Conservation (phyloP, 2,797 vertebrate genomes). For the Schizothorax lantsangensis region DNA sequence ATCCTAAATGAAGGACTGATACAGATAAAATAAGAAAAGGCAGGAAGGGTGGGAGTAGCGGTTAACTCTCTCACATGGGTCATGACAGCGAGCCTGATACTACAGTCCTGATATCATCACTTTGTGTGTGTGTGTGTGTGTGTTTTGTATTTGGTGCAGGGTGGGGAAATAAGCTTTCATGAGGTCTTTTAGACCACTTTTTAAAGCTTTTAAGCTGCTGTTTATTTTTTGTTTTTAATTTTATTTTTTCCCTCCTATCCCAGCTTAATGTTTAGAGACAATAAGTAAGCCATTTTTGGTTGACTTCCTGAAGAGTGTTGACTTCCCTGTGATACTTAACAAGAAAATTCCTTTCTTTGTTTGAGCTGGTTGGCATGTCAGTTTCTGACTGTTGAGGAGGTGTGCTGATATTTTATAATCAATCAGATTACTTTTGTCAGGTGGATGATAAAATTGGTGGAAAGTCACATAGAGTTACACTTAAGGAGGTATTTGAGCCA, state of each 20-base stretch:
- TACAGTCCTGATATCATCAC: slow-evolving; percentile 18
- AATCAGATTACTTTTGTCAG: background rate
- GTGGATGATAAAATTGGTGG: background rate
- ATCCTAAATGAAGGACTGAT: slow-evolving; percentile 1
- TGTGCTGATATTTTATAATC: too few species aligned
- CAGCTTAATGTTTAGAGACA: slow-evolving; percentile 2
- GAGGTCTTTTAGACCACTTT: background rate
- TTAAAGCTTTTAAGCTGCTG: background rate
- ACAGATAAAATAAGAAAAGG: background rate
- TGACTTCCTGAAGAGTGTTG: background rate
- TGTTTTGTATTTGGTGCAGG: slow-evolving; percentile 2
- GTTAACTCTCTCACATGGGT: background rate
- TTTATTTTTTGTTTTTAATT: background rate
- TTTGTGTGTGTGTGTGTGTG: background rate
- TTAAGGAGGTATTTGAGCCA: background rate
- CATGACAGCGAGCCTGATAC: slow-evolving; percentile 1
- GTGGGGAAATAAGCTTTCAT: slow-evolving; percentile 3
- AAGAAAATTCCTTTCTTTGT: background rate
- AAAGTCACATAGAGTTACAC: background rate
- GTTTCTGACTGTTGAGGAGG: background rate
- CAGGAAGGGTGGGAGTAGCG: slow-evolving; percentile 6
- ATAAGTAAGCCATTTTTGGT: background rate
- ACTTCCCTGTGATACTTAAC: background rate
- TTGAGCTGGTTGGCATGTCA: background rate
- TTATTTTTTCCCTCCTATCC: background rate